Percentiles rank a stretch among this genome's conserved stretches.
These are phyloP conservation scores for Zosterops pallidus DNA, from an alignment of 2,113 vertebrate species.

Conservation along the genomic window DNA sequence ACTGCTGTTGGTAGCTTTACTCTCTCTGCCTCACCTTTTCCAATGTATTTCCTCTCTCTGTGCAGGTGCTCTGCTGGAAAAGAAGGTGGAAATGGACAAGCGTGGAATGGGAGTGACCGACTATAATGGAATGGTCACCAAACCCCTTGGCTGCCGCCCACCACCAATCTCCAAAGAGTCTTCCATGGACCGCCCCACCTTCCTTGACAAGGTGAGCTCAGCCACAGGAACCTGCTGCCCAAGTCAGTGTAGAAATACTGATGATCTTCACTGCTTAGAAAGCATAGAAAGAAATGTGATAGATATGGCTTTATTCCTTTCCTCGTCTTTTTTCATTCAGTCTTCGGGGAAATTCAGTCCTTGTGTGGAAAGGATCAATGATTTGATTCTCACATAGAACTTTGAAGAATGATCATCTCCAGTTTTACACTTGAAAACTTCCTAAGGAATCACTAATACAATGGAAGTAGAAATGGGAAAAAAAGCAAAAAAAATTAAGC, in stretches of 20 bases:
- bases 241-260: not conserved
- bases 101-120: conserved; percentile 93
- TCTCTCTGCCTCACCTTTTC: not conserved
- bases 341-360: not conserved
- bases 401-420: not conserved
- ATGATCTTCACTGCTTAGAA: not conserved
- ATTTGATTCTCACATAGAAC: not conserved
- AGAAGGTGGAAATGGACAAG: conserved; percentile 98
- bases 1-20: not conserved
- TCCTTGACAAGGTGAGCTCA: conserved; percentile 90
- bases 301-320: not conserved
- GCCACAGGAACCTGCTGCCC: not conserved
- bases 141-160: conserved; percentile 90
- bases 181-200: conserved; percentile 90
- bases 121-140: conserved; percentile 93
- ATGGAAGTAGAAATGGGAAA: not conserved
- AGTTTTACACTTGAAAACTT: not conserved
- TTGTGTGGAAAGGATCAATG: not conserved
- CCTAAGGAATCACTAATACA: not conserved
- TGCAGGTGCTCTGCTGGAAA: conserved; percentile 95
- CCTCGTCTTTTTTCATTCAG: not conserved
- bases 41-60: not conserved
- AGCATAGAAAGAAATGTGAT: not conserved
- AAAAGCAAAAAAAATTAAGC: not conserved
- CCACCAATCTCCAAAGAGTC: conserved; percentile 96